Evolutionary conservation across 2,888 invertebrate genomes (phyloP).

Genomic region (Ernsta delagoae): DNA sequence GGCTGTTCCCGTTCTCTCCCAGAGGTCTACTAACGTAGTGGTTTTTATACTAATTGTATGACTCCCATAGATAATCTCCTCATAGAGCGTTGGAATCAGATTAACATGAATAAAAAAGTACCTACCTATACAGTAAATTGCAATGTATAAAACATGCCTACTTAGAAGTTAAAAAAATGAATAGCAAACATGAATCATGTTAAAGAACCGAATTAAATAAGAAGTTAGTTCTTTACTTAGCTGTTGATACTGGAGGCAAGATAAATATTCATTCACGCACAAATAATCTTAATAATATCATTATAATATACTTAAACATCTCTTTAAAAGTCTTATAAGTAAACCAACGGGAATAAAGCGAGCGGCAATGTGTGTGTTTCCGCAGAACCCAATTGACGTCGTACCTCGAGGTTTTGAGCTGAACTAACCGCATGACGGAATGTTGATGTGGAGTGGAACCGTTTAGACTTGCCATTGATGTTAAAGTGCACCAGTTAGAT

Average conservation of each 20-base stretch:
- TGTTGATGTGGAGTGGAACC: constrained; percentile 46
- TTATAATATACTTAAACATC: too few relatives aligned
- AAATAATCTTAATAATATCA: too few relatives aligned
- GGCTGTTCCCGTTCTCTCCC: constrained; percentile 17
- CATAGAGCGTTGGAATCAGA: background rate
- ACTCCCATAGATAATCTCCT: background rate
- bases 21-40: constrained; percentile 30
- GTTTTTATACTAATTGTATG: constrained; percentile 26
- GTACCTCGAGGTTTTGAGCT: constrained; percentile 63
- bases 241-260: too few relatives aligned
- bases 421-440: constrained; percentile 91
- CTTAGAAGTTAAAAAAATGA: too few relatives aligned
- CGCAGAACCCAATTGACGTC: constrained; percentile 62
- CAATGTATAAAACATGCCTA: too few relatives aligned
- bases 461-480: constrained; percentile 32
- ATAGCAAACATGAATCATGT: too few relatives aligned
- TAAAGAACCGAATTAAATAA: background rate
- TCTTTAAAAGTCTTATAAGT: too few relatives aligned
- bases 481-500: constrained; percentile 38
- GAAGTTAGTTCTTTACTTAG: background rate
- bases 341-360: constrained; percentile 45
- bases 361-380: constrained; percentile 69
- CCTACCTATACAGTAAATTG: too few relatives aligned
- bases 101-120: background rate
- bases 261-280: too few relatives aligned